Conservation (phyloP, 2,113 vertebrate species). For the Bufo bufo region DNA sequence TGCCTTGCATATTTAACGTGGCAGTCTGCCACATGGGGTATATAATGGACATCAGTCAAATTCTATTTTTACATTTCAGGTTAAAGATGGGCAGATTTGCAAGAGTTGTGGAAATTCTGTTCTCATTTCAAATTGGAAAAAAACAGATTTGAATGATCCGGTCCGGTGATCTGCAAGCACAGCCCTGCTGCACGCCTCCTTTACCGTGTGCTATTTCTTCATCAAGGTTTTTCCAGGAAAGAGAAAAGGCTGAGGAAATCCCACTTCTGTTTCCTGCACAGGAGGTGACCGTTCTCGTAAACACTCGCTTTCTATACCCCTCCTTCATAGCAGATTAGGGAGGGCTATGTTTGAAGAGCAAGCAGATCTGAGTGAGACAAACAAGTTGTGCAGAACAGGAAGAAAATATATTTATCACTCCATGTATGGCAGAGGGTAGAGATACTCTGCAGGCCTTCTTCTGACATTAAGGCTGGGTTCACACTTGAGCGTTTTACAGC, state of each 20-base stretch:
- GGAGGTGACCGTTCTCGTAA: constrained; percentile 53
- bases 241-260: constrained; percentile 37
- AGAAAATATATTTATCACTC: constrained; percentile 19
- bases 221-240: constrained; percentile 49
- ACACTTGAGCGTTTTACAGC: too few species aligned
- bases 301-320: constrained; percentile 30
- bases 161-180: background rate
- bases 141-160: background rate
- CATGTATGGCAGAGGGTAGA: background rate
- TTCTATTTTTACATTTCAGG: background rate
- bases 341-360: constrained; percentile 26
- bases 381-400: constrained; percentile 2
- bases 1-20: too few species aligned
- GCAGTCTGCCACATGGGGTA: background rate
- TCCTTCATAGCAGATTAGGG: constrained; percentile 9
- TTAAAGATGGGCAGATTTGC: too few species aligned
- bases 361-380: background rate
- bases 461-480: background rate
- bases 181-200: background rate
- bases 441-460: background rate
- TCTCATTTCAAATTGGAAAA: background rate
- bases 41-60: background rate
- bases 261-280: constrained; percentile 53
- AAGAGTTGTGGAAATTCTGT: too few species aligned
- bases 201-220: constrained; percentile 28